Percentiles rank a stretch among this genome's conserved stretches.
These are phyloP conservation scores for Polyommatus icarus DNA, from an alignment of 2,888 invertebrate species.

Conservation along the genomic window DNA sequence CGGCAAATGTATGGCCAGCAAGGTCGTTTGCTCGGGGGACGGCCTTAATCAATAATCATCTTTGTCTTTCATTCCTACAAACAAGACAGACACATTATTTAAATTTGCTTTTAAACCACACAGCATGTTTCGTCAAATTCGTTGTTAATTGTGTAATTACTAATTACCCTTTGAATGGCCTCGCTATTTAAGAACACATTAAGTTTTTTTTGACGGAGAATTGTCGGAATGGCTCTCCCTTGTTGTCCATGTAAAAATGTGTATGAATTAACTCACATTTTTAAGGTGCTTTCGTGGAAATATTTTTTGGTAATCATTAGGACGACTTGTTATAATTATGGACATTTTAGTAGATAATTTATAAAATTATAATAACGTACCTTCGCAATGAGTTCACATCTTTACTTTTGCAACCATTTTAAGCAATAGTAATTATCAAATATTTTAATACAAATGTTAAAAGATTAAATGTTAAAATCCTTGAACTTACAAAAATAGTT, in stretches of 20 bases:
- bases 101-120: constrained; percentile 1
- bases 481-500: too few relatives aligned
- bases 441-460: too few relatives aligned
- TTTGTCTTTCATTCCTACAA: too few relatives aligned
- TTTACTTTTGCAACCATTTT: too few relatives aligned
- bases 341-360: neutral
- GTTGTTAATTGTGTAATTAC: constrained; percentile 16
- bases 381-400: too few relatives aligned
- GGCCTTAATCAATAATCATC: too few relatives aligned
- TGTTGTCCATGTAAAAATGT: constrained; percentile 9
- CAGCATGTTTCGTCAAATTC: neutral
- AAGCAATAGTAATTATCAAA: too few relatives aligned
- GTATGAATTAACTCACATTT: neutral
- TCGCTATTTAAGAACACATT: constrained; percentile 5
- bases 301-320: neutral
- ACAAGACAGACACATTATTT: neutral
- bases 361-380: too few relatives aligned
- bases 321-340: neutral
- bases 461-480: too few relatives aligned
- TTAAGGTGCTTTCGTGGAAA: neutral
- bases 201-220: constrained; percentile 5
- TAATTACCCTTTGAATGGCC: constrained; percentile 14
- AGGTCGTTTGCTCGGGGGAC: too few relatives aligned
- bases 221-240: neutral
- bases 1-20: too few relatives aligned